Percentiles rank a stretch among this genome's conserved stretches.
phyloP scores from a whole-genome alignment of 2,888 invertebrate species.

The Morpho achilles region DNA sequence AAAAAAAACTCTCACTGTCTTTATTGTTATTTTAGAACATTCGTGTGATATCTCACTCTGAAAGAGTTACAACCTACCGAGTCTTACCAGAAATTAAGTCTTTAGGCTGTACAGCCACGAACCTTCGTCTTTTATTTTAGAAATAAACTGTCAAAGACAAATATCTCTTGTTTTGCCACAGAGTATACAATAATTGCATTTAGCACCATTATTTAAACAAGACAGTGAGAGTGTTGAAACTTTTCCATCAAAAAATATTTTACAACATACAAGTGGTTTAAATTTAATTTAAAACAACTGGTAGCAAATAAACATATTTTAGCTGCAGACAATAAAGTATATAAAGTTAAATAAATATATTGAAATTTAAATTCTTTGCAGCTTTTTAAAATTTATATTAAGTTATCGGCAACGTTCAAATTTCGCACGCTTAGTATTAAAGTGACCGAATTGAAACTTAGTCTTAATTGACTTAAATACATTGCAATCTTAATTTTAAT shows the following conservation, averaged over 20 bases:
- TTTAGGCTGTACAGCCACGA: no score
- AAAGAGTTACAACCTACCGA: constrained; percentile 20
- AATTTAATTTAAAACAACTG: constrained; percentile 39
- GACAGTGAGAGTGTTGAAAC: constrained; percentile 72
- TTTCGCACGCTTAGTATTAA: no score
- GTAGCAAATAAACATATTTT: constrained; percentile 15
- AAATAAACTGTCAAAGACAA: no score
- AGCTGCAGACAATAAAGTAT: background rate
- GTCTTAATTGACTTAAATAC: no score
- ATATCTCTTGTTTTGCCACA: background rate
- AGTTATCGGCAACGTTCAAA: no score
- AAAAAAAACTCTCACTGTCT: constrained; percentile 57
- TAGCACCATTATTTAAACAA: constrained; percentile 57
- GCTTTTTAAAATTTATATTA: no score
- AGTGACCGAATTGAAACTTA: no score
- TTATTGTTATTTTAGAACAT: constrained; percentile 1
- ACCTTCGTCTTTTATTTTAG: no score
- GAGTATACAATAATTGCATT: constrained; percentile 15
- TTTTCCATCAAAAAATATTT: constrained; percentile 66
- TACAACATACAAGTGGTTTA: constrained; percentile 56
- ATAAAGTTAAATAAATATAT: no score
- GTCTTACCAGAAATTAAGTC: constrained; percentile 5
- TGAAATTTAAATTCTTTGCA: no score
- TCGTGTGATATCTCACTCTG: background rate
- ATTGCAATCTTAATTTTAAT: no score